phyloP scores from a whole-genome alignment of 2,888 invertebrate genomes.

The Zygothrica quintamaculata region DNA sequence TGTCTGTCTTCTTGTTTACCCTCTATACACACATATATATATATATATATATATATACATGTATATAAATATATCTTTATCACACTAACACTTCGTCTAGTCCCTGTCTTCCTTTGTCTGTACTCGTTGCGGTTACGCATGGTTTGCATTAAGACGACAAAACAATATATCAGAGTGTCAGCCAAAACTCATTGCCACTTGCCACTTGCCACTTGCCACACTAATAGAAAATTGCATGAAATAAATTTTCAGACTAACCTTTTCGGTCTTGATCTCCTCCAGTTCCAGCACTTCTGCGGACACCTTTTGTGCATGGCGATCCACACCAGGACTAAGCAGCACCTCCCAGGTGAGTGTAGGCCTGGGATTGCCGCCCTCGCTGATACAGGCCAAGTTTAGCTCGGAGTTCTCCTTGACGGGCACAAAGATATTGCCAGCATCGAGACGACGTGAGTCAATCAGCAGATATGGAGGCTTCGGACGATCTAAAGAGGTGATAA shows the following conservation, averaged over 20 bases:
- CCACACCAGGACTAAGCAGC: conserved; percentile 86
- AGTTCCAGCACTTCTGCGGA: conserved; percentile 85
- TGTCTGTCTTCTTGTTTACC: conserved; percentile 30
- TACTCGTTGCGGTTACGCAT: conserved; percentile 33
- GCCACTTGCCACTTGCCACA: conserved; percentile 37
- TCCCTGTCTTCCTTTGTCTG: conserved; percentile 17
- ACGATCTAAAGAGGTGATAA: conserved; percentile 91
- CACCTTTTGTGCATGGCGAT: conserved; percentile 86
- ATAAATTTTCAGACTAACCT: conserved; percentile 70
- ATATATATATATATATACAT: neutral
- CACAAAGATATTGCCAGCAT: conserved; percentile 94
- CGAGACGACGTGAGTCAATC: conserved; percentile 93
- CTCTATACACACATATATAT: neutral
- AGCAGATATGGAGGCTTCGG: conserved; percentile 93
- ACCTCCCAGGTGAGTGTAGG: conserved; percentile 86
- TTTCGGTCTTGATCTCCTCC: conserved; percentile 84
- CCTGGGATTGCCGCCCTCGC: conserved; percentile 91
- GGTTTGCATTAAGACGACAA: conserved; percentile 41
- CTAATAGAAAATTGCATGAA: neutral
- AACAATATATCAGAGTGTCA: conserved; percentile 56
- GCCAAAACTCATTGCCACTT: conserved; percentile 9
- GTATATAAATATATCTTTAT: neutral
- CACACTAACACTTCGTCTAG: neutral
- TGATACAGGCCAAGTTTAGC: conserved; percentile 92
- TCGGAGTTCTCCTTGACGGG: conserved; percentile 94